Conservation (phyloP, 2,797 vertebrate genomes). For the Sebastes nivosus region DNA sequence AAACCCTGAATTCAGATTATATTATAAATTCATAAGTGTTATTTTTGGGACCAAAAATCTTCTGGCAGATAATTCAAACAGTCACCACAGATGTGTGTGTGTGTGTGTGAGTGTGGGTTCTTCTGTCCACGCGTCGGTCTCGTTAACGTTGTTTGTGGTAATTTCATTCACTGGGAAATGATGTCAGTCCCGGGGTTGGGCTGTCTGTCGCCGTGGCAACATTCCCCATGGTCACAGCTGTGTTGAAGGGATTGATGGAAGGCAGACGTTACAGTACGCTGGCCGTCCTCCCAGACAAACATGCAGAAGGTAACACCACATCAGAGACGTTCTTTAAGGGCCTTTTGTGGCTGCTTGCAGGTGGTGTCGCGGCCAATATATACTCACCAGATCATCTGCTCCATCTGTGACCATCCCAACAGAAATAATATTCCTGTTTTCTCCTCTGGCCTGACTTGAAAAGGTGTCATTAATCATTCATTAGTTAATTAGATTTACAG, state of each 20-base stretch:
- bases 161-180: slow-evolving; percentile 1
- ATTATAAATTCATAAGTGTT: not conserved
- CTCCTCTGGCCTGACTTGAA: not conserved
- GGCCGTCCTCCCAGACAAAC: slow-evolving; percentile 40
- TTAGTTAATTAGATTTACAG: slow-evolving; percentile 3
- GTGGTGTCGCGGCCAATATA: not conserved
- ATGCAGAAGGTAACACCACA: slow-evolving; percentile 25
- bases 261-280: slow-evolving; percentile 25
- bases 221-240: slow-evolving; percentile 8
- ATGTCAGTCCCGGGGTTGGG: slow-evolving; percentile 29
- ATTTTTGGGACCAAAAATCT: not conserved
- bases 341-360: not conserved
- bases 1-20: not conserved
- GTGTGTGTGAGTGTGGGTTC: not conserved
- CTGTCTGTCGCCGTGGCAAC: slow-evolving; percentile 31
- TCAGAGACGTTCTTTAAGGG: slow-evolving; percentile 12
- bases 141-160: not conserved
- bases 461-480: not conserved
- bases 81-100: not conserved
- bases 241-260: slow-evolving; percentile 26
- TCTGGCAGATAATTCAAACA: not conserved
- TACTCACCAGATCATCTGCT: not conserved
- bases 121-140: not conserved
- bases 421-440: not conserved
- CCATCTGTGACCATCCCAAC: not conserved